A percentile compares a stretch with the other conserved stretches of the same genome.
Conservation (phyloP, 1,140 invertebrate genomes). For the Latrodectus geometricus region DNA sequence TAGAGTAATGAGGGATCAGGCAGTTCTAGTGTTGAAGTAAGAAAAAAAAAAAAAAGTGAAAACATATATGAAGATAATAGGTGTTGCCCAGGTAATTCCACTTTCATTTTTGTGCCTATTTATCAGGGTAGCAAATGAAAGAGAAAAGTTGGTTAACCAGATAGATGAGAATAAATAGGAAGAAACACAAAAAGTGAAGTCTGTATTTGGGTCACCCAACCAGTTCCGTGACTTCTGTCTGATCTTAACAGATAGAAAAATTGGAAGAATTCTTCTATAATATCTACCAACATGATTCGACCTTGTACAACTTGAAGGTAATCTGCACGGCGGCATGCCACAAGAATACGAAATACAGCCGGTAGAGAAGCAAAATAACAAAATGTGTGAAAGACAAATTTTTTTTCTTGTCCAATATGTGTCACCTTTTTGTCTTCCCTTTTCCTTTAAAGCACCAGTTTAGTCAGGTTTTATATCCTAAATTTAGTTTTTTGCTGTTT, state of each 20-base stretch:
- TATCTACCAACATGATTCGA: slow-evolving; percentile 14
- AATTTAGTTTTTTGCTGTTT: slow-evolving; percentile 35
- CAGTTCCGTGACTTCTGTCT: slow-evolving; percentile 30
- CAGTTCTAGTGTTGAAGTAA: too few species aligned
- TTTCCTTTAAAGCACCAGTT: slow-evolving; percentile 47
- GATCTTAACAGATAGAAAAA: slow-evolving; percentile 20
- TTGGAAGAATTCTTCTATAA: not conserved
- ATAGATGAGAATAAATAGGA: slow-evolving; percentile 13
- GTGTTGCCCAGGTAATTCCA: too few species aligned
- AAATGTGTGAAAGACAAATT: not conserved
- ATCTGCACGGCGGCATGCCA: not conserved
- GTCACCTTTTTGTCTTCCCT: slow-evolving; percentile 22
- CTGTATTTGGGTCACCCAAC: slow-evolving; percentile 51
- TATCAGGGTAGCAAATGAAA: not conserved
- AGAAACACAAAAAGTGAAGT: slow-evolving; percentile 3
- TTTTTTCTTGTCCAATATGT: slow-evolving; percentile 11
- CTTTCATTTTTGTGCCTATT: too few species aligned
- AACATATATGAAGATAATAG: too few species aligned
- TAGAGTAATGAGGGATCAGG: too few species aligned
- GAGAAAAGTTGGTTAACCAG: not conserved
- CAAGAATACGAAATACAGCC: slow-evolving; percentile 28
- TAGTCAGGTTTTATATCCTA: slow-evolving; percentile 53
- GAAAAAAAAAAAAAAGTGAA: too few species aligned
- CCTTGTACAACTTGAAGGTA: slow-evolving; percentile 30
- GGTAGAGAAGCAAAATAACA: not conserved